Percentiles rank a stretch among this genome's conserved stretches.
These are phyloP conservation scores for Argyresthia albistria DNA, from an alignment of 2,888 invertebrate genomes.

Conservation along the genomic window DNA sequence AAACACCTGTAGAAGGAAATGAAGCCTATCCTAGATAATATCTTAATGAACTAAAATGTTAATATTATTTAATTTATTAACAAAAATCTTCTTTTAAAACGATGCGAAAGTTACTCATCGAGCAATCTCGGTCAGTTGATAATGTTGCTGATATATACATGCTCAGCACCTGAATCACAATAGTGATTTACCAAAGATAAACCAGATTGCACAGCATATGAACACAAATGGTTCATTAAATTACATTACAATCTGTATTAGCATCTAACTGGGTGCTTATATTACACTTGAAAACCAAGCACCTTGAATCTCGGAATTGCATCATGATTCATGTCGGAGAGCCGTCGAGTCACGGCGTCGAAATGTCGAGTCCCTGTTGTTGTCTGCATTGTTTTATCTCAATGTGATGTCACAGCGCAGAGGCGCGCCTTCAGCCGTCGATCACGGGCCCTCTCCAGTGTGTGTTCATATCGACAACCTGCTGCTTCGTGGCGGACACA, in stretches of 20 bases:
- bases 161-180: neutral
- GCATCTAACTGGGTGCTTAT: neutral
- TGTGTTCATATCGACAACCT: conserved; percentile 13
- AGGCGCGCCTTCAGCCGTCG: conserved; percentile 39
- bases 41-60: conserved; percentile 20
- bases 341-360: conserved; percentile 45
- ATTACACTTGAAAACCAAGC: conserved; percentile 26
- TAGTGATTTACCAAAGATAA: neutral
- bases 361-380: conserved; percentile 54
- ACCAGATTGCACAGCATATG: neutral
- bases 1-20: conserved; percentile 40
- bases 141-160: neutral
- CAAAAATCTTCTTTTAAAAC: too few species aligned
- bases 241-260: neutral
- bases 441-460: conserved; percentile 37
- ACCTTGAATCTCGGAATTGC: conserved; percentile 43
- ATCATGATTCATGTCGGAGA: conserved; percentile 43
- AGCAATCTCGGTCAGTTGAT: too few species aligned
- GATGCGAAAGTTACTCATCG: too few species aligned
- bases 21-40: conserved; percentile 38
- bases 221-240: too few species aligned
- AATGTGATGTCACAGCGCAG: conserved; percentile 57
- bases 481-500: neutral
- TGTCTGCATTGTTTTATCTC: conserved; percentile 54
- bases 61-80: too few species aligned